phyloP scores from a whole-genome alignment of 2,797 vertebrate genomes.

The Microctenopoma stevenorrisi region DNA sequence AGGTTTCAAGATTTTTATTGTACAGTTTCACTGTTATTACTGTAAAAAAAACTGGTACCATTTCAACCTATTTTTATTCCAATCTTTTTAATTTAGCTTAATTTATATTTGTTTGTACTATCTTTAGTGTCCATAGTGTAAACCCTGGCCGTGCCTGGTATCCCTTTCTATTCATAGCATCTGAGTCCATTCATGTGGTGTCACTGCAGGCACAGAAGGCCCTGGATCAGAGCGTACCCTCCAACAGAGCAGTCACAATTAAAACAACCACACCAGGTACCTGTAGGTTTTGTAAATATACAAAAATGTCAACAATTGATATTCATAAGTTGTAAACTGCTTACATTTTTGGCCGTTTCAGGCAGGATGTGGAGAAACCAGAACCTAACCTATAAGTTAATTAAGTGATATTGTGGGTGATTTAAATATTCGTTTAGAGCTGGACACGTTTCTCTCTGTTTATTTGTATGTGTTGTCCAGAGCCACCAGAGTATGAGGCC shows the following conservation, averaged over 20 bases:
- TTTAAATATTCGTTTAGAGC: conserved; percentile 5
- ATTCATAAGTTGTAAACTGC: not conserved
- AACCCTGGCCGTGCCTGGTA: conserved; percentile 84
- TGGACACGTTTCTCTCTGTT: conserved; percentile 16
- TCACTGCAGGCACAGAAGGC: conserved; percentile 92
- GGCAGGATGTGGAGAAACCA: conserved; percentile 1
- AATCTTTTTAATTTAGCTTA: conserved; percentile 23
- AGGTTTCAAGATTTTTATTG: not conserved
- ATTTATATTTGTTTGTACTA: conserved; percentile 50
- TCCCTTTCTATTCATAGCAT: conserved; percentile 89
- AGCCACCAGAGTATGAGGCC: conserved; percentile 88
- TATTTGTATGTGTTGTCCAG: conserved; percentile 78
- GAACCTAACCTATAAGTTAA: not conserved
- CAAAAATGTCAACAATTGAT: not conserved
- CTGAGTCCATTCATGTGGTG: conserved; percentile 97
- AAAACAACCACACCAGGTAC: conserved; percentile 91
- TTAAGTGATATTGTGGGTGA: not conserved
- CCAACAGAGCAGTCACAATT: conserved; percentile 83
- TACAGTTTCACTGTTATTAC: not conserved
- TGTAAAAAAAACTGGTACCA: not conserved
- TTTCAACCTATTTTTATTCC: conserved; percentile 4
- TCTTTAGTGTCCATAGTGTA: conserved; percentile 76
- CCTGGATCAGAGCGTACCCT: conserved; percentile 84
- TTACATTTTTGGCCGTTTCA: not conserved
- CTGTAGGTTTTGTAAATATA: not conserved